A percentile compares a stretch with the other conserved stretches of the same genome.
Conservation (phyloP, 2,797 vertebrate species). For the Trichosurus vulpecula region DNA sequence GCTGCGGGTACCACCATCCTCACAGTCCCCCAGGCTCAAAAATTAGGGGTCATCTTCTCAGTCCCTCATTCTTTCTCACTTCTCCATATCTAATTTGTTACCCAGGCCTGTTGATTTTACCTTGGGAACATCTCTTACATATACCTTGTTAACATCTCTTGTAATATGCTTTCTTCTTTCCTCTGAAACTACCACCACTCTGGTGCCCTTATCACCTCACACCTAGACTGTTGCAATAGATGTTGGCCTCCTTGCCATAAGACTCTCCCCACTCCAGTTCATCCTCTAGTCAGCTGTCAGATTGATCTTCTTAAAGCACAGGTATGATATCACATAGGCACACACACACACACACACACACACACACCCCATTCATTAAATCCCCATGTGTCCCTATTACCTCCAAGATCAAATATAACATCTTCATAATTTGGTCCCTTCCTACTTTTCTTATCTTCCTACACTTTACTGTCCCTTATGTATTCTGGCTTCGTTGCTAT, state of each 20-base stretch:
- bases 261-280: neutral
- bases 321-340: neutral
- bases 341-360: too few species aligned
- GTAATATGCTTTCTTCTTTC: neutral
- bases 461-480: neutral
- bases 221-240: neutral
- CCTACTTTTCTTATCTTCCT: neutral
- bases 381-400: neutral
- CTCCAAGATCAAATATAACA: neutral
- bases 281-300: neutral
- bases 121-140: neutral
- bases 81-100: neutral
- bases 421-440: neutral
- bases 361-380: neutral
- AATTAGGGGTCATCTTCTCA: neutral
- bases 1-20: neutral
- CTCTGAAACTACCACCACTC: neutral
- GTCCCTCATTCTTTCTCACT: too few species aligned
- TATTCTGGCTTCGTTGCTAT: neutral
- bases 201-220: neutral
- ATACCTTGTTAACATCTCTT: neutral
- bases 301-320: neutral
- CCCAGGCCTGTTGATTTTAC: neutral
- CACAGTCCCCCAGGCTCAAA: neutral
- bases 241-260: neutral